Evolutionary conservation across 1,140 invertebrate species (phyloP).

Genomic region (Drosophila guanche): DNA sequence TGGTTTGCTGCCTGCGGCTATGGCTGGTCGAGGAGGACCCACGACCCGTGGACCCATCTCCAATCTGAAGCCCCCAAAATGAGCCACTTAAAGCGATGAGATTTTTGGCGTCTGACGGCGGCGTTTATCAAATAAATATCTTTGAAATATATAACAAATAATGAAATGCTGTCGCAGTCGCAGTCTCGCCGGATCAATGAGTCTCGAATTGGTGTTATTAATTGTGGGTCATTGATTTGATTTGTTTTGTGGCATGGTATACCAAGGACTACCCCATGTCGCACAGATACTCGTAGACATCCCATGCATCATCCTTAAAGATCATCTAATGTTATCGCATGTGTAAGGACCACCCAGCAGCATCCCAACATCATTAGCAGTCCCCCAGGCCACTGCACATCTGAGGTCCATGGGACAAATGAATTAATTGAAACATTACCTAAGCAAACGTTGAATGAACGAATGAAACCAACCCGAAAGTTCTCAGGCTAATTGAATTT

Average conservation of each 20-base stretch:
- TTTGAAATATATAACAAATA: conserved; percentile 79
- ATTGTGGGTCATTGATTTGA: conserved; percentile 74
- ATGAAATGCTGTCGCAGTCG: conserved; percentile 70
- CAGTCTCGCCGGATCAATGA: conserved; percentile 31
- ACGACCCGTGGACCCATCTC: conserved; percentile 18
- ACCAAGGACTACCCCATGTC: not conserved
- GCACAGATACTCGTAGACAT: conserved; percentile 9
- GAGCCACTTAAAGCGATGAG: conserved; percentile 80
- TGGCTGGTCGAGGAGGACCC: conserved; percentile 25
- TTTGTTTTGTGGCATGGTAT: conserved; percentile 41
- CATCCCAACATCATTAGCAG: conserved; percentile 57
- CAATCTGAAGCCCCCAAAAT: conserved; percentile 39
- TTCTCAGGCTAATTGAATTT: conserved; percentile 75
- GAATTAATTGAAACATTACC: conserved; percentile 82
- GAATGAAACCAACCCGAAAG: conserved; percentile 40
- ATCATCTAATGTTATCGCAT: conserved; percentile 10
- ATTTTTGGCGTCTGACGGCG: conserved; percentile 77
- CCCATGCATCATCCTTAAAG: conserved; percentile 44
- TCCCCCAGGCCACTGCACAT: conserved; percentile 13
- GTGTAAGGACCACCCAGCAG: conserved; percentile 32
- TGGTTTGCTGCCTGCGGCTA: conserved; percentile 57
- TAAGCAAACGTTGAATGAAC: conserved; percentile 70
- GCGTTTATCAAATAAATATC: conserved; percentile 81
- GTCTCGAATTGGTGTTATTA: conserved; percentile 70
- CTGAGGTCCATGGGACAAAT: conserved; percentile 41